Percentiles rank a stretch among this genome's conserved stretches.
Conservation (phyloP, 2,797 vertebrate genomes). For the Semotilus atromaculatus region DNA sequence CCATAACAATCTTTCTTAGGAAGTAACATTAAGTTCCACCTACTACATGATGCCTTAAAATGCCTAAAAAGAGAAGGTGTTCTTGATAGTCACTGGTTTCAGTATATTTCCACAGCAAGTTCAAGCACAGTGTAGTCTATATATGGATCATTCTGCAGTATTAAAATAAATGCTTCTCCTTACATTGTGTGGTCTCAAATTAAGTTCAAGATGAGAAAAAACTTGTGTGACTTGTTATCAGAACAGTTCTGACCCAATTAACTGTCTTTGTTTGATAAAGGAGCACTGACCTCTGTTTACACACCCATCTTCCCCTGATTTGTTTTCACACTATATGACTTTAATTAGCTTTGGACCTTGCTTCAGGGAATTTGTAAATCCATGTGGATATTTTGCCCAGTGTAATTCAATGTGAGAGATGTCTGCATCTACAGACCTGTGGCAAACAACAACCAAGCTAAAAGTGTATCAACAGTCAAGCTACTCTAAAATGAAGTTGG, state of each 20-base stretch:
- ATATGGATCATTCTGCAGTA: not conserved
- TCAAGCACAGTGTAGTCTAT: slow-evolving; percentile 17
- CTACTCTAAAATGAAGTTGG: not conserved
- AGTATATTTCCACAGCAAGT: slow-evolving; percentile 8
- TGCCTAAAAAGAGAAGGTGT: slow-evolving; percentile 8
- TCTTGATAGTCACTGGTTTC: slow-evolving; percentile 7
- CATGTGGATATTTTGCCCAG: slow-evolving; percentile 78
- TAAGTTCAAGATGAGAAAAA: slow-evolving; percentile 22
- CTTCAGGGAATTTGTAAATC: slow-evolving; percentile 76
- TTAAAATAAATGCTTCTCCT: not conserved
- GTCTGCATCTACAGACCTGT: too few species aligned
- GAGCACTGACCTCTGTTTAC: slow-evolving; percentile 66
- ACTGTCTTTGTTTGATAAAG: slow-evolving; percentile 74
- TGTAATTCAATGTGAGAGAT: too few species aligned
- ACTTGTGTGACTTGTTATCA: slow-evolving; percentile 48
- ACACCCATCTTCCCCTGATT: slow-evolving; percentile 58
- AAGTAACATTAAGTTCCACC: slow-evolving; percentile 9
- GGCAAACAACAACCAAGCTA: too few species aligned
- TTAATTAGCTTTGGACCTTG: slow-evolving; percentile 78
- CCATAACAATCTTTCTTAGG: not conserved
- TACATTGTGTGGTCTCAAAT: not conserved
- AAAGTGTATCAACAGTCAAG: too few species aligned
- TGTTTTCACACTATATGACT: slow-evolving; percentile 76
- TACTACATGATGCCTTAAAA: slow-evolving; percentile 1
- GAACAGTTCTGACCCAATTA: slow-evolving; percentile 75